Evolutionary conservation across 2,113 vertebrate genomes (phyloP).

Genomic region (Orthonyx spaldingii): DNA sequence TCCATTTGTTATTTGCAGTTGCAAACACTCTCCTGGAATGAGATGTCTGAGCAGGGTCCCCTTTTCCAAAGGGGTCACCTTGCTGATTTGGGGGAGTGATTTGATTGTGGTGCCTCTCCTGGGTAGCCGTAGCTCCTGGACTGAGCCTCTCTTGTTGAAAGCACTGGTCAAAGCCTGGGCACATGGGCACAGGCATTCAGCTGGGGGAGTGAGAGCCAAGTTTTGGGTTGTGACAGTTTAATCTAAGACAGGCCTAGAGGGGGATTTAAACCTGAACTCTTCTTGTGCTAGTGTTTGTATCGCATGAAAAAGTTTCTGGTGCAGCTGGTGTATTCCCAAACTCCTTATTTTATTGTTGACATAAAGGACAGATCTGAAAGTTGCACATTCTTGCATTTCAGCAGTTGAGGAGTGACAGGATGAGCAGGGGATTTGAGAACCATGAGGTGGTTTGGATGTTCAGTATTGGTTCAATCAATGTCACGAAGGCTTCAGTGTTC

Average conservation of each 20-base stretch:
- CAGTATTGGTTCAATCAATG: background rate
- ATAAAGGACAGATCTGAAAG: background rate
- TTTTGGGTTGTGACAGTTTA: background rate
- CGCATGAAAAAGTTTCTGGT: background rate
- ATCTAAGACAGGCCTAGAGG: background rate
- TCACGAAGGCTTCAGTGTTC: background rate
- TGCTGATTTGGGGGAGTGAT: background rate
- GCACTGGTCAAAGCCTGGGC: background rate
- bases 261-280: background rate
- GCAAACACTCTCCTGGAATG: background rate
- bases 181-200: accelerated
- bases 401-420: background rate
- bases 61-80: background rate
- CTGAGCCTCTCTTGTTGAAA: background rate
- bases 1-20: background rate
- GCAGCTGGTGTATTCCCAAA: background rate
- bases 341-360: background rate
- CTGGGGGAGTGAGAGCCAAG: background rate
- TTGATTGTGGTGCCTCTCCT: background rate
- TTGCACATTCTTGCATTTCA: accelerated
- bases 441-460: accelerated
- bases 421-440: background rate
- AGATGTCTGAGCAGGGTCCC: background rate
- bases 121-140: background rate
- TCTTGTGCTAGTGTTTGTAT: background rate